These are phyloP conservation scores for Metalampra italica DNA, from an alignment of 2,888 invertebrate species.

Conservation along the genomic window DNA sequence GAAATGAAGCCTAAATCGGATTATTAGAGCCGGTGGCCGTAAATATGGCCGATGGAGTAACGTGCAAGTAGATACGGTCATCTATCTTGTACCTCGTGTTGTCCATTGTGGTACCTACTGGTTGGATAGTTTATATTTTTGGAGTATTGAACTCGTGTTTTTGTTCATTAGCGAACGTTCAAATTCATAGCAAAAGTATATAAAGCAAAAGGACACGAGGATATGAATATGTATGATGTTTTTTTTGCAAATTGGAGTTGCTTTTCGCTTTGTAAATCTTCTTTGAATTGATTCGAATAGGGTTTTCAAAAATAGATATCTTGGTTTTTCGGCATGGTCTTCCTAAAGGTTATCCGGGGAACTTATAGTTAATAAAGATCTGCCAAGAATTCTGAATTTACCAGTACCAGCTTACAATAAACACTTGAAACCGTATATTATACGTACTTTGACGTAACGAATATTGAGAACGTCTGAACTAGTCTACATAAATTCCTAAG, in stretches of 20 bases:
- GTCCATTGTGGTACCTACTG: constrained; percentile 22
- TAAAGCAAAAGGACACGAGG: no score
- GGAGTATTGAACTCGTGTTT: constrained; percentile 15
- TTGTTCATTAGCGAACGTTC: constrained; percentile 6
- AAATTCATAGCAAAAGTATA: no score
- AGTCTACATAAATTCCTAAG: background rate
- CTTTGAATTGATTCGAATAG: no score
- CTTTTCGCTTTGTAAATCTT: no score
- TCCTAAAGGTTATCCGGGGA: no score
- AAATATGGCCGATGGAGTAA: constrained; percentile 25
- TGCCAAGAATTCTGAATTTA: no score
- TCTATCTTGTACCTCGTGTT: constrained; percentile 34
- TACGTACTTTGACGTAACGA: background rate
- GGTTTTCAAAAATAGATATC: no score
- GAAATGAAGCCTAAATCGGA: constrained; percentile 45
- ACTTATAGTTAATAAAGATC: no score
- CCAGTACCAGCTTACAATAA: background rate
- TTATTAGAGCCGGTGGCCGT: constrained; percentile 43
- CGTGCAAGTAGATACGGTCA: constrained; percentile 26
- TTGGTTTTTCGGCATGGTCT: no score
- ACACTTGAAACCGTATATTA: background rate
- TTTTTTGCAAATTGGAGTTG: background rate
- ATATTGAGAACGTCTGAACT: background rate
- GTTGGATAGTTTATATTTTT: constrained; percentile 17
- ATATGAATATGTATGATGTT: no score